A percentile compares a stretch with the other conserved stretches of the same genome.
Conservation (phyloP, 2,888 invertebrate genomes). For the Epsilonema sp. region DNA sequence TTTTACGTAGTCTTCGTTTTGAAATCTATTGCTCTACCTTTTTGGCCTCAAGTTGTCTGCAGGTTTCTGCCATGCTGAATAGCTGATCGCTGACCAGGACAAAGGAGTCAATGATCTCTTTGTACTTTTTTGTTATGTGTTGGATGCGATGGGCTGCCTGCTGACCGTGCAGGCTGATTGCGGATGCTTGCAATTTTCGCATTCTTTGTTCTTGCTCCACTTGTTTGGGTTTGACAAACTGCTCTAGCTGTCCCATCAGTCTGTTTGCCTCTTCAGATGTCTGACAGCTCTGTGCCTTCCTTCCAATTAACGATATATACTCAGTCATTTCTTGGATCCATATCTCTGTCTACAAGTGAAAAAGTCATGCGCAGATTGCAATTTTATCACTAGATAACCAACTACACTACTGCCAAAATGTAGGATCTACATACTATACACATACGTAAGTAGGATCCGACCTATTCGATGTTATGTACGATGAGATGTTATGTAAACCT, state of each 20-base stretch:
- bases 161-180: conserved; percentile 3
- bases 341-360: background rate
- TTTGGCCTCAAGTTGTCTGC: background rate
- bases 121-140: conserved; percentile 2
- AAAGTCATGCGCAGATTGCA: too few species aligned
- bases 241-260: conserved; percentile 1
- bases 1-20: too few species aligned
- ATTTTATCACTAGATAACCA: too few species aligned
- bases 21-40: too few species aligned
- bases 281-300: background rate
- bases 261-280: conserved; percentile 3
- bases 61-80: background rate
- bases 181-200: conserved; percentile 1
- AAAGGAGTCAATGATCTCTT: conserved; percentile 8
- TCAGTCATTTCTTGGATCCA: conserved; percentile 6
- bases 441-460: too few species aligned
- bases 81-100: conserved; percentile 1
- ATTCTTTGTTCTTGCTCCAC: conserved; percentile 4
- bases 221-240: background rate
- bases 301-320: conserved; percentile 2
- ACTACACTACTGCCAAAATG: too few species aligned
- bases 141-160: background rate
- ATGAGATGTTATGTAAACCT: too few species aligned
- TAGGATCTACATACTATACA: too few species aligned
- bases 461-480: too few species aligned